Percentiles rank a stretch among this genome's conserved stretches.
Conservation (phyloP, 2,888 invertebrate genomes). For the Machimus atricapillus region DNA sequence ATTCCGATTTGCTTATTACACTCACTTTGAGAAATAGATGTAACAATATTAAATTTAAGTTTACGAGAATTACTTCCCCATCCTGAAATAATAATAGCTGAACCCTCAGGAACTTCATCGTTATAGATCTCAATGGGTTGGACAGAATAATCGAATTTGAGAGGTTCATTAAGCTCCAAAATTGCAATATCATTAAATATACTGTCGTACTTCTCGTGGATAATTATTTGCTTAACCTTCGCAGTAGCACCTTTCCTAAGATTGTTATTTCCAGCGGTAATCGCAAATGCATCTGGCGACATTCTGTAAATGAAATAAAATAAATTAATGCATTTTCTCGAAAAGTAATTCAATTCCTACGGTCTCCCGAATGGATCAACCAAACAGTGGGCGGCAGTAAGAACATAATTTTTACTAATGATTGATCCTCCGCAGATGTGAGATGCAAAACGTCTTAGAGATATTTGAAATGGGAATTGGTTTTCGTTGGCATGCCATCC, state of each 20-base stretch:
- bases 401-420: conserved; percentile 60
- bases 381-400: conserved; percentile 67
- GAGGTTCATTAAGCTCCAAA: conserved; percentile 32
- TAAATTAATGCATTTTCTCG: background rate
- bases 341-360: background rate
- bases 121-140: conserved; percentile 38
- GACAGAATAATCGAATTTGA: conserved; percentile 30
- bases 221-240: conserved; percentile 18
- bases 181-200: conserved; percentile 45
- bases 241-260: background rate
- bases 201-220: conserved; percentile 43
- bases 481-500: conserved; percentile 39
- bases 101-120: conserved; percentile 23
- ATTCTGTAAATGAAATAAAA: background rate
- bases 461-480: conserved; percentile 43
- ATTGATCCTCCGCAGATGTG: conserved; percentile 66
- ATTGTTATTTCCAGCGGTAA: background rate
- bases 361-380: conserved; percentile 48
- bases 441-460: conserved; percentile 52
- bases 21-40: conserved; percentile 49
- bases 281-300: background rate
- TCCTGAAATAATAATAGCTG: conserved; percentile 42
- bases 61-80: conserved; percentile 50
- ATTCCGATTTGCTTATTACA: conserved; percentile 50
- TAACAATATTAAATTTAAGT: conserved; percentile 53